Conservation (phyloP, 2,888 invertebrate genomes). For the Melanchra persicariae region DNA sequence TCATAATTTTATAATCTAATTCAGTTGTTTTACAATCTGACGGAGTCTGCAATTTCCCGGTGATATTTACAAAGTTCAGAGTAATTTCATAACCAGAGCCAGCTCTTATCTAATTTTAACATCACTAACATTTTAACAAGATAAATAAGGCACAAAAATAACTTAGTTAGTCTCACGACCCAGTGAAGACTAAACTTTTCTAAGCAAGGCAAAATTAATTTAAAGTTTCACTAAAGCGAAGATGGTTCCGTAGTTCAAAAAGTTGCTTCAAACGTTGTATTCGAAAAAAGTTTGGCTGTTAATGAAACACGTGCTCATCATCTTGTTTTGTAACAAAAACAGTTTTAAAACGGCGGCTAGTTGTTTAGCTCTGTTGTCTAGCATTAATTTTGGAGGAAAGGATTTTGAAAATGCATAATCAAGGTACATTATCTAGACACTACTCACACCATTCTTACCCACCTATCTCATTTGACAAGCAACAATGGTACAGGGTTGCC, state of each 20-base stretch:
- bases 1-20: no score
- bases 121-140: slow-evolving; percentile 20
- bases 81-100: neutral
- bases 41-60: no score
- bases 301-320: neutral
- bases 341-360: neutral
- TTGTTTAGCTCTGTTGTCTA: no score
- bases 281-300: neutral
- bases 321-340: neutral
- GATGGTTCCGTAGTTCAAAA: slow-evolving; percentile 8
- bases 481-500: neutral
- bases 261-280: neutral
- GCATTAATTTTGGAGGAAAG: neutral
- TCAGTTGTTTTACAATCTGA: no score
- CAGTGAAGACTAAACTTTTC: neutral
- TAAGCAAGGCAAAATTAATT: slow-evolving; percentile 25
- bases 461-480: neutral
- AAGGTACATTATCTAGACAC: neutral
- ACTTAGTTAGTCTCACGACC: slow-evolving; percentile 18
- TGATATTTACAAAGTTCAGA: neutral
- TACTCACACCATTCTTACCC: neutral
- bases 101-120: slow-evolving; percentile 1
- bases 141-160: slow-evolving; percentile 16
- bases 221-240: slow-evolving; percentile 18
- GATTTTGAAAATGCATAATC: neutral